phyloP scores from a whole-genome alignment of 2,113 vertebrate species.

The Haliaeetus leucogaster region DNA sequence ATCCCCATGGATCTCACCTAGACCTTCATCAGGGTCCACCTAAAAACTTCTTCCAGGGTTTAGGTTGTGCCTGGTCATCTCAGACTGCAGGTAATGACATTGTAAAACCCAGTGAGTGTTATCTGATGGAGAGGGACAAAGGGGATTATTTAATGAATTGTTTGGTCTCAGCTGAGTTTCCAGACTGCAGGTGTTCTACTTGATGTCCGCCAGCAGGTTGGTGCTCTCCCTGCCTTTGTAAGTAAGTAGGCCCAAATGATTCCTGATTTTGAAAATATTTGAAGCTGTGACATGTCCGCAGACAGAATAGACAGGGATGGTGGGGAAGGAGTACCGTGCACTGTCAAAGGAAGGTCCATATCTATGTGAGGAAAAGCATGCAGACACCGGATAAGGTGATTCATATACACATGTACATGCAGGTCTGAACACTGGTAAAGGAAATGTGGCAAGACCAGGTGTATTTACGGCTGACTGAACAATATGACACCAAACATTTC shows the following conservation, averaged over 20 bases:
- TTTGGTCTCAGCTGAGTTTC: neutral
- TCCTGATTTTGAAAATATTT: neutral
- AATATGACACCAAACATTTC: neutral
- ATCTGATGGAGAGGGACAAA: neutral
- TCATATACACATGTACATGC: fast-evolving
- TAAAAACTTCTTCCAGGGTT: neutral
- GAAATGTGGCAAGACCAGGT: neutral
- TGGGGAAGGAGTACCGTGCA: neutral
- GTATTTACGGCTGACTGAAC: neutral
- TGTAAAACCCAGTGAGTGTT: neutral
- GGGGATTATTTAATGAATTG: slow-evolving; percentile 2
- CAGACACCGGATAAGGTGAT: neutral
- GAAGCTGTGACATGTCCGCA: neutral
- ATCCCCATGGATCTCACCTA: neutral
- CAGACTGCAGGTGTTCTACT: neutral
- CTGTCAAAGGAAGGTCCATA: neutral
- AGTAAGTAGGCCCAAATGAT: neutral
- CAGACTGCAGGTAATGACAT: neutral
- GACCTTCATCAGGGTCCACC: neutral
- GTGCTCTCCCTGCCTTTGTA: neutral
- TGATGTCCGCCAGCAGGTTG: neutral
- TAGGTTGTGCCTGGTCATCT: neutral
- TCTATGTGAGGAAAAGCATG: fast-evolving
- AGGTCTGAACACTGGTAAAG: neutral
- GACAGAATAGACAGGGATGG: neutral